These are phyloP conservation scores for Drosophila dunni DNA, from an alignment of 1,140 invertebrate species.

Conservation along the genomic window DNA sequence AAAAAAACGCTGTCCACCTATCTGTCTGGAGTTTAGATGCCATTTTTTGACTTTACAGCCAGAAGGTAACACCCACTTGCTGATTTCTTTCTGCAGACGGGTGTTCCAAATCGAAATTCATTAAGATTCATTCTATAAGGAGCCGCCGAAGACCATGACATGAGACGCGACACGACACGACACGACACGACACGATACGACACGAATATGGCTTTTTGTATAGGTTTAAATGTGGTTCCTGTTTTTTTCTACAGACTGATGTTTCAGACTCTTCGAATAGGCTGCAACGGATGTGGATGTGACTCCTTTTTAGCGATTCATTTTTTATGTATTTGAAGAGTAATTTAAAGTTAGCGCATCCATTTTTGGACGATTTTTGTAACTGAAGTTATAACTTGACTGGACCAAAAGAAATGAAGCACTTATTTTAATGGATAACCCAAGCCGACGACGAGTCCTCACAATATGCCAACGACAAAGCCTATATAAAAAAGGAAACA, in stretches of 20 bases:
- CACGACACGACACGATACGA: constrained; percentile 24
- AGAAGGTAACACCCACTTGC: constrained; percentile 76
- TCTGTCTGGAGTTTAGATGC: constrained; percentile 75
- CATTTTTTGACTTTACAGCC: constrained; percentile 81
- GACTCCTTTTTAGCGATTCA: constrained; percentile 3
- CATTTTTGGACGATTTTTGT: constrained; percentile 64
- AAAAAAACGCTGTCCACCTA: constrained; percentile 69
- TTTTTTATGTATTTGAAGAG: not conserved
- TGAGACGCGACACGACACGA: constrained; percentile 24
- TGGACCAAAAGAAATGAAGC: constrained; percentile 61
- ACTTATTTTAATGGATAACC: constrained; percentile 76
- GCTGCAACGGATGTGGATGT: constrained; percentile 66
- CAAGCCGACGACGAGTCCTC: constrained; percentile 39
- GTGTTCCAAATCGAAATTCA: constrained; percentile 75
- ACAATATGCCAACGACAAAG: constrained; percentile 33
- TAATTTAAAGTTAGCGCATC: constrained; percentile 66
- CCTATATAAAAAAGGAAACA: constrained; percentile 3
- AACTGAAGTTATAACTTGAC: constrained; percentile 62
- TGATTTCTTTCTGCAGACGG: constrained; percentile 45
- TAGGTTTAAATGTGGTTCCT: constrained; percentile 40
- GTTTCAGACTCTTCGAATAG: not conserved
- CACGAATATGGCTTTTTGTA: constrained; percentile 45
- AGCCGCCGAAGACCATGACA: constrained; percentile 12
- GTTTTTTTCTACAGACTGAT: constrained; percentile 36
- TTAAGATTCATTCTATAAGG: constrained; percentile 79